These are phyloP conservation scores for Neocrepidodera transversa DNA, from an alignment of 2,888 invertebrate genomes.

Conservation along the genomic window DNA sequence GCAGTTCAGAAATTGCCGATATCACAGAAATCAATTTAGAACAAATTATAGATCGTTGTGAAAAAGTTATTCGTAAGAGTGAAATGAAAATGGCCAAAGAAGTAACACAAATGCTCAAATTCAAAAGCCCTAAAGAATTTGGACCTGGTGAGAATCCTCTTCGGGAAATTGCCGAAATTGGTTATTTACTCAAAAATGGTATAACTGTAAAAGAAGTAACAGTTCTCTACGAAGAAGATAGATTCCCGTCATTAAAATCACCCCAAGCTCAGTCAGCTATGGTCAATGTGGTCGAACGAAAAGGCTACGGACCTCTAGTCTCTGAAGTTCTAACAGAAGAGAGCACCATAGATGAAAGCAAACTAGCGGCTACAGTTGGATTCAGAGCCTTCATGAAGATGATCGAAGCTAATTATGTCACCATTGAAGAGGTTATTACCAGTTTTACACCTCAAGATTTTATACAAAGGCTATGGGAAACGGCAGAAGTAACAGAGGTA, in stretches of 20 bases:
- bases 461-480: slow-evolving; percentile 81
- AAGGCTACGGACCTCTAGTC: slow-evolving; percentile 81
- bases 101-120: slow-evolving; percentile 76
- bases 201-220: slow-evolving; percentile 79
- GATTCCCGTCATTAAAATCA: slow-evolving; percentile 79
- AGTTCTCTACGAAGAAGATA: slow-evolving; percentile 77
- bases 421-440: slow-evolving; percentile 84
- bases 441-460: slow-evolving; percentile 86
- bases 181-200: slow-evolving; percentile 78
- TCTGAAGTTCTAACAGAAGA: slow-evolving; percentile 84
- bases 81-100: slow-evolving; percentile 73
- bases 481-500: slow-evolving; percentile 73
- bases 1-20: slow-evolving; percentile 56
- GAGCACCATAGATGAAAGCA: slow-evolving; percentile 77
- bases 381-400: slow-evolving; percentile 87
- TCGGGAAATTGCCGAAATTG: slow-evolving; percentile 82
- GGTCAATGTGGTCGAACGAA: slow-evolving; percentile 83
- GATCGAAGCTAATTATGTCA: slow-evolving; percentile 80
- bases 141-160: slow-evolving; percentile 81
- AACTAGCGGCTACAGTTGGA: slow-evolving; percentile 80
- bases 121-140: slow-evolving; percentile 79
- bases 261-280: slow-evolving; percentile 86
- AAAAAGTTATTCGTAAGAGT: slow-evolving; percentile 64
- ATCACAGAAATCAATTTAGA: slow-evolving; percentile 64
- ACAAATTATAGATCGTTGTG: slow-evolving; percentile 65